Conservation (phyloP, 2,888 invertebrate species). For the Shargacucullia verbasci region DNA sequence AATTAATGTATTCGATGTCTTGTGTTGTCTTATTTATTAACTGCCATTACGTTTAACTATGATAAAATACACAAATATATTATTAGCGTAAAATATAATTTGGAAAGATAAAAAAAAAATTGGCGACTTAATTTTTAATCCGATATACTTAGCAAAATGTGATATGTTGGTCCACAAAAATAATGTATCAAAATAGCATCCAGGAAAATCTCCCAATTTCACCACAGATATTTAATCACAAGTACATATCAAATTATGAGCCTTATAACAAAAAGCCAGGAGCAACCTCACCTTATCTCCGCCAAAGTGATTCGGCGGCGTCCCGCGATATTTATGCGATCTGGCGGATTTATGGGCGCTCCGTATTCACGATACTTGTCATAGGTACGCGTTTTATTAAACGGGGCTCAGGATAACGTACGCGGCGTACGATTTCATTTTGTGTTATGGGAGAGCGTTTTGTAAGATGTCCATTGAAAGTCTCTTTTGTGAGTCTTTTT, state of each 20-base stretch:
- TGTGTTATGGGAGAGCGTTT: too few species aligned
- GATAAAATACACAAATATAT: too few species aligned
- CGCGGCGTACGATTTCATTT: neutral
- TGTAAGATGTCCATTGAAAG: too few species aligned
- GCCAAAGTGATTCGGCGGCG: conserved; percentile 73
- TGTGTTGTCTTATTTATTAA: neutral
- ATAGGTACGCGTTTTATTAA: conserved; percentile 40
- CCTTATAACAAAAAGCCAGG: conserved; percentile 47
- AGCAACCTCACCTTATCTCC: conserved; percentile 72
- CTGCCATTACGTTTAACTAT: too few species aligned
- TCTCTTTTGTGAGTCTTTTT: too few species aligned
- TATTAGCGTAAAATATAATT: too few species aligned
- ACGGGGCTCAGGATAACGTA: conserved; percentile 13
- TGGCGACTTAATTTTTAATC: too few species aligned
- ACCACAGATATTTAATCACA: neutral
- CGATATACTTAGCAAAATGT: too few species aligned
- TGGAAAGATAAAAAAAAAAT: too few species aligned
- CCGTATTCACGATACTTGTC: conserved; percentile 37
- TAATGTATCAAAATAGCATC: too few species aligned
- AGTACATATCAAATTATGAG: conserved; percentile 27
- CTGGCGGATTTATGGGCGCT: conserved; percentile 66
- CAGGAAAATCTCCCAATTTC: neutral
- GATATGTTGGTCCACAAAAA: too few species aligned
- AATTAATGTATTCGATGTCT: too few species aligned
- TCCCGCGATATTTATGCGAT: conserved; percentile 70